Base-by-base conservation (phyloP, 2,797 vertebrate genomes). In the Aldrovandia affinis region DNA sequence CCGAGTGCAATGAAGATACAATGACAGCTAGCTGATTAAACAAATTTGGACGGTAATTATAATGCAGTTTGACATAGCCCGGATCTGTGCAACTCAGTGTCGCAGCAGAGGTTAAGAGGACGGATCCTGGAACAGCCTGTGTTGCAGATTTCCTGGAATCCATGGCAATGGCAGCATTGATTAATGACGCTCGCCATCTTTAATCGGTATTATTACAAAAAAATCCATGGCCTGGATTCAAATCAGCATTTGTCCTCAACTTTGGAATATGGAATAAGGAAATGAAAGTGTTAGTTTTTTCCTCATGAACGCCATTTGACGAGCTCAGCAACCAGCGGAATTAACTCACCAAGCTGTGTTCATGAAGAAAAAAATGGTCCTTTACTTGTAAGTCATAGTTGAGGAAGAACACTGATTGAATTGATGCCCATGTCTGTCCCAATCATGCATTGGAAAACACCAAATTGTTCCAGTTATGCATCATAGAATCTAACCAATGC, bases 401-500 rank as follows among this genome's bases (percentile, higher is more conserved):
- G n/a, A n/a, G n/a, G n/a, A n/a, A n/a, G n/a, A n/a, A n/a, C n/a
- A n/a, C n/a, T n/a, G n/a, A n/a, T n/a, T n/a, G n/a, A n/a, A n/a
- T n/a, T n/a, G n/a, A n/a, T n/a, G n/a, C n/a, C 90, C 86, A 87
- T 95, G 92, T 95, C 95, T 96, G 91, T 95, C 95, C 94, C 93
- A 95, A 90, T 92, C 91, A 91, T 92, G 89, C 90, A 89, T 89
- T 92, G 91, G 70, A 93, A 91, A 93, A 96, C 89, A 93, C 95
- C 96, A n/a, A n/a, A n/a, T n/a, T n/a, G n/a, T n/a, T n/a, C 93
- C 91, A 95, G 96, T 93, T 92, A 91, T 88, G 84, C 93, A 91
- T 95, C 93, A 92, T 94, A 95, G 95, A 94, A 93, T 93, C 90
- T 96, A 96, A 96, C 96, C 95, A 97, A 96, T 93, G 94, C 92